A percentile compares a stretch with the other conserved stretches of the same genome.
These are phyloP conservation scores for Hippocampus guttulatus DNA, from an alignment of 2,113 vertebrate genomes.

Conservation along the genomic window DNA sequence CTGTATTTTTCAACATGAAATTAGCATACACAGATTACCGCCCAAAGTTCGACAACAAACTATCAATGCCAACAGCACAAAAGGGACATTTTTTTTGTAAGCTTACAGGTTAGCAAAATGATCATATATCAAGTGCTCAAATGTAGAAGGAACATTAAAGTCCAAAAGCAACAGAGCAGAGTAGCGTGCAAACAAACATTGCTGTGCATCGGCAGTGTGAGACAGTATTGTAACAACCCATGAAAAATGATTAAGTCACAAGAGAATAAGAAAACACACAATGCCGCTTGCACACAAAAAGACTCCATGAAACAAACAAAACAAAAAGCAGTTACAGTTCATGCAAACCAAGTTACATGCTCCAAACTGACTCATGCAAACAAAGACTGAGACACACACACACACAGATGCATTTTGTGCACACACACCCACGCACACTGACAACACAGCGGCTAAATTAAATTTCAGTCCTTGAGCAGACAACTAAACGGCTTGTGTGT, in stretches of 20 bases:
- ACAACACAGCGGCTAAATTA: constrained; percentile 66
- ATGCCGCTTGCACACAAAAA: constrained; percentile 25
- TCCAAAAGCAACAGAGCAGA: constrained; percentile 35
- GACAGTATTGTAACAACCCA: constrained; percentile 32
- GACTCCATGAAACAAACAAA: constrained; percentile 32
- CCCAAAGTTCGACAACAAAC: constrained; percentile 35
- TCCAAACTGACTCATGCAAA: constrained; percentile 37
- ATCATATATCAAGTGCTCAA: constrained; percentile 28
- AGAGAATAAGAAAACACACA: constrained; percentile 43
- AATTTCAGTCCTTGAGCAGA: constrained; percentile 74
- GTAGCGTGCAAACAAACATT: constrained; percentile 38
- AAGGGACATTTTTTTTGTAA: constrained; percentile 20
- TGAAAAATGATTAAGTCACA: constrained; percentile 46
- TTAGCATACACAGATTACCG: constrained; percentile 35
- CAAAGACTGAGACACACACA: constrained; percentile 35
- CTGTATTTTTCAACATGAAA: constrained; percentile 37
- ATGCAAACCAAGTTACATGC: constrained; percentile 43
- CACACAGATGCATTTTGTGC: constrained; percentile 13
- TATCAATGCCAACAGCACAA: constrained; percentile 21
- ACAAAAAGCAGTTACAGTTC: constrained; percentile 38
- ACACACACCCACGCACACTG: constrained; percentile 32
- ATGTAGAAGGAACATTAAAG: constrained; percentile 30
- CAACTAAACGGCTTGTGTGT: constrained; percentile 71
- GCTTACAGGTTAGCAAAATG: constrained; percentile 28
- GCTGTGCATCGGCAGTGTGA: constrained; percentile 30